Conservation (phyloP, 2,888 invertebrate species). For the Sclerodermus sp. region DNA sequence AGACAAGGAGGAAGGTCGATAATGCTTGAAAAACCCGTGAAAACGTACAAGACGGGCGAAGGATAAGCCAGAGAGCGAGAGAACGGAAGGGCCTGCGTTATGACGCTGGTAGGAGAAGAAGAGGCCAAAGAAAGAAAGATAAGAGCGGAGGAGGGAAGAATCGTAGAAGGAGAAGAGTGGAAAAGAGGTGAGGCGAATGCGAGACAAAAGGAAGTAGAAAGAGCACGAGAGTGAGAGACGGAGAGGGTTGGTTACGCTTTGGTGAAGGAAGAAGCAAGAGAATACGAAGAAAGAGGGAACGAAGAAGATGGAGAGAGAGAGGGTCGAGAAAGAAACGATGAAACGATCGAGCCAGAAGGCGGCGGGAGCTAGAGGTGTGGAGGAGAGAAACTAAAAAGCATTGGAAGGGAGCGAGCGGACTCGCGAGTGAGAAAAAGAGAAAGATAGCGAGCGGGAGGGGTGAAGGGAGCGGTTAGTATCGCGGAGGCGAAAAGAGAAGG, state of each 20-base stretch:
- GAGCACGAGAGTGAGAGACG: conserved; percentile 5
- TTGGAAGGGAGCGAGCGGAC: conserved; percentile 28
- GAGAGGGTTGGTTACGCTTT: too few relatives aligned
- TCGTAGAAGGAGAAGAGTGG: conserved; percentile 3
- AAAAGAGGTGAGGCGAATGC: neutral
- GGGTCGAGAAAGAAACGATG: conserved; percentile 8
- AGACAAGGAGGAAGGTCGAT: neutral
- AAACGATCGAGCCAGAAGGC: conserved; percentile 3
- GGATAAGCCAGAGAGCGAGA: neutral
- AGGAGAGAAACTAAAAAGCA: conserved; percentile 57
- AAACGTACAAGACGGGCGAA: neutral
- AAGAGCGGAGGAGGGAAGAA: neutral
- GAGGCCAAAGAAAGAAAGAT: conserved; percentile 1
- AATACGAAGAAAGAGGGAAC: conserved; percentile 2
- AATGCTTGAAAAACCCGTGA: neutral
- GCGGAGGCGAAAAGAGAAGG: conserved; percentile 32
- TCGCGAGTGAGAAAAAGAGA: conserved; percentile 50
- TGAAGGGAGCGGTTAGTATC: conserved; percentile 42
- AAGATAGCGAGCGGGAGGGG: conserved; percentile 53
- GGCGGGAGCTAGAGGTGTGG: neutral
- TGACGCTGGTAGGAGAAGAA: too few relatives aligned
- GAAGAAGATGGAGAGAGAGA: conserved; percentile 25
- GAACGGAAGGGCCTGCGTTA: too few relatives aligned
- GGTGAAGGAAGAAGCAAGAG: neutral
- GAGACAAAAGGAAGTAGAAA: conserved; percentile 8